Evolutionary conservation across 35 echinoderm and acorn worm species (phyloP).

Genomic region (Lytechinus variegatus): DNA sequence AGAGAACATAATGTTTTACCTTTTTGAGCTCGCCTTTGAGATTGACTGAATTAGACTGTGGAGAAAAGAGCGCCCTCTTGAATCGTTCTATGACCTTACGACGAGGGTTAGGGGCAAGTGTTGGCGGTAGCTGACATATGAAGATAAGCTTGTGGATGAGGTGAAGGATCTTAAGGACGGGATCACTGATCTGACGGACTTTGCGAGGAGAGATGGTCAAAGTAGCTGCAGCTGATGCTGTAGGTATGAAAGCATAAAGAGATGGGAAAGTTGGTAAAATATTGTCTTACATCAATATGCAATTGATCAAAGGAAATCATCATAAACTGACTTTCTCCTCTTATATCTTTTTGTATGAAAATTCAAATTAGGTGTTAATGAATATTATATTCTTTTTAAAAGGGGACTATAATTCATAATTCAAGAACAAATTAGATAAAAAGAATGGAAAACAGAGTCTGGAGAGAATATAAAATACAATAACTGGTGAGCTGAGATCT

Average conservation of each 20-base stretch:
- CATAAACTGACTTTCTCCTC: too few relatives aligned
- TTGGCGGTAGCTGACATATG: constrained; percentile 94
- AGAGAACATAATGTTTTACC: constrained; percentile 14
- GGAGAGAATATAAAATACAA: too few relatives aligned
- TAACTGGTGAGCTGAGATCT: too few relatives aligned
- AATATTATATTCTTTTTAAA: too few relatives aligned
- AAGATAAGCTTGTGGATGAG: constrained; percentile 98
- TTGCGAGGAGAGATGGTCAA: constrained; percentile 96
- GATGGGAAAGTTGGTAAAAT: too few relatives aligned
- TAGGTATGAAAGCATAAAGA: too few relatives aligned
- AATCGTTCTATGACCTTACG: constrained; percentile 93
- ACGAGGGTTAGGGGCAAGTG: constrained; percentile 87
- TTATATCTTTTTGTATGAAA: too few relatives aligned
- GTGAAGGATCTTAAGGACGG: constrained; percentile 94
- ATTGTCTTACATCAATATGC: too few relatives aligned
- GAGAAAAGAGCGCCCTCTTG: constrained; percentile 93
- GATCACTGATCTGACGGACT: constrained; percentile 98
- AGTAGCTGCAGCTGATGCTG: constrained; percentile 90
- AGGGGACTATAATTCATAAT: too few relatives aligned
- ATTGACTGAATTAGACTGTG: constrained; percentile 88
- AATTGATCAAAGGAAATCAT: too few relatives aligned
- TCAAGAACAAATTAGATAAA: not conserved
- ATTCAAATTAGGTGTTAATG: too few relatives aligned
- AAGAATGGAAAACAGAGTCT: not conserved
- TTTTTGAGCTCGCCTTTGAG: constrained; percentile 97